Evolutionary conservation across 2,113 vertebrate species (phyloP).

Genomic region (Cynocephalus volans): DNA sequence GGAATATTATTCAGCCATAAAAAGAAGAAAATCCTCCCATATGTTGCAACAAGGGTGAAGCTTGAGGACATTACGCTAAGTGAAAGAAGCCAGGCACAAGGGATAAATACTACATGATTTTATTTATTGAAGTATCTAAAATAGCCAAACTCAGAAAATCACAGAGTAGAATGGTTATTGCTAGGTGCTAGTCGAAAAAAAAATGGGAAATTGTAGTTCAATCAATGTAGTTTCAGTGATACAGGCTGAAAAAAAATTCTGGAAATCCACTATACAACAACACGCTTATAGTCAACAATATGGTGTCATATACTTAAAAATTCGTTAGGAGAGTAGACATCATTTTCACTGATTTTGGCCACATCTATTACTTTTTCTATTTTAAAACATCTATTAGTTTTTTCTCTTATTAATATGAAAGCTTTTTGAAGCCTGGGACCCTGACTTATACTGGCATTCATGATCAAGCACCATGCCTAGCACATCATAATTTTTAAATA

Average conservation of each 20-base stretch:
- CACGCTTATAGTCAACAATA: too few species aligned
- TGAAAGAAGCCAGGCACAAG: not conserved
- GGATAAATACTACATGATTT: not conserved
- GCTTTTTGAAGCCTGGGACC: not conserved
- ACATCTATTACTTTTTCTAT: not conserved
- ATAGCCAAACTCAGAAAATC: not conserved
- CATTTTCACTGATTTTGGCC: not conserved
- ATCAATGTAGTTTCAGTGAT: too few species aligned
- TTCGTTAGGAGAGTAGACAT: not conserved
- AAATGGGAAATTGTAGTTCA: too few species aligned
- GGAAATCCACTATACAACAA: too few species aligned
- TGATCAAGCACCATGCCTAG: not conserved
- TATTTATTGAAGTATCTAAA: not conserved
- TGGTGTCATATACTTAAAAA: not conserved
- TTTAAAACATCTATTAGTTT: not conserved
- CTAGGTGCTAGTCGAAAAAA: too few species aligned
- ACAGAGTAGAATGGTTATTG: too few species aligned
- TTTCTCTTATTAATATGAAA: not conserved
- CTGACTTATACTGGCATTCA: not conserved
- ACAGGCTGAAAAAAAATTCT: too few species aligned
- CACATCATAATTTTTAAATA: not conserved
- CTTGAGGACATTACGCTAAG: not conserved
- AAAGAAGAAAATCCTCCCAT: not conserved
- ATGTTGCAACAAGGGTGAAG: not conserved
- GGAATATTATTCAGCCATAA: not conserved